Evolutionary conservation across 2,888 invertebrate genomes (phyloP).

Genomic region (Disparrhopalites patrizii): DNA sequence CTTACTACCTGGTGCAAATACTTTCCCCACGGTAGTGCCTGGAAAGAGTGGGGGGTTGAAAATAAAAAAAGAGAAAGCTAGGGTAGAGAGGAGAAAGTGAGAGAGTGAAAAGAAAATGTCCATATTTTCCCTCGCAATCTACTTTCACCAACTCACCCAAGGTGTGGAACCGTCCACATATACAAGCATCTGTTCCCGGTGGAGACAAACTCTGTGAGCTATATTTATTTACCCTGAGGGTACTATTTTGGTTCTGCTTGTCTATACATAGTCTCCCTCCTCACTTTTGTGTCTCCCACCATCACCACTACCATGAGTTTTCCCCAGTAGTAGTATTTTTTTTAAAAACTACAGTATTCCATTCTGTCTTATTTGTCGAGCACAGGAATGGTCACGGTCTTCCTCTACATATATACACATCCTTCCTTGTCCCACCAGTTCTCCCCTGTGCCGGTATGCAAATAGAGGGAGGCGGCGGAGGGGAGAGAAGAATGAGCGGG

Average conservation of each 20-base stretch:
- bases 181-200: not conserved
- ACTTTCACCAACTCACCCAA: conserved; percentile 12
- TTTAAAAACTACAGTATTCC: no score
- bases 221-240: not conserved
- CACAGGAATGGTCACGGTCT: not conserved
- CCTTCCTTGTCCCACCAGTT: no score
- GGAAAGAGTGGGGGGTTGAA: not conserved
- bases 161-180: no score
- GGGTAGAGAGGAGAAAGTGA: not conserved
- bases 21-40: not conserved
- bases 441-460: no score
- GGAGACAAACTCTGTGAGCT: not conserved
- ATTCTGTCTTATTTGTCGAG: no score
- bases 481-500: no score
- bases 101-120: conserved; percentile 13
- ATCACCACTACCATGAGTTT: no score
- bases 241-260: not conserved
- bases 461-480: no score
- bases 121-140: conserved; percentile 19
- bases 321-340: no score
- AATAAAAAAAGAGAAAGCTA: not conserved
- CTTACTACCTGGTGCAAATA: conserved; percentile 8
- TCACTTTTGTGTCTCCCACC: no score
- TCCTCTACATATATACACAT: not conserved
- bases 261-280: not conserved